Evolutionary conservation across 2,888 invertebrate species (phyloP).

Genomic region (Frankliniella intonsa): DNA sequence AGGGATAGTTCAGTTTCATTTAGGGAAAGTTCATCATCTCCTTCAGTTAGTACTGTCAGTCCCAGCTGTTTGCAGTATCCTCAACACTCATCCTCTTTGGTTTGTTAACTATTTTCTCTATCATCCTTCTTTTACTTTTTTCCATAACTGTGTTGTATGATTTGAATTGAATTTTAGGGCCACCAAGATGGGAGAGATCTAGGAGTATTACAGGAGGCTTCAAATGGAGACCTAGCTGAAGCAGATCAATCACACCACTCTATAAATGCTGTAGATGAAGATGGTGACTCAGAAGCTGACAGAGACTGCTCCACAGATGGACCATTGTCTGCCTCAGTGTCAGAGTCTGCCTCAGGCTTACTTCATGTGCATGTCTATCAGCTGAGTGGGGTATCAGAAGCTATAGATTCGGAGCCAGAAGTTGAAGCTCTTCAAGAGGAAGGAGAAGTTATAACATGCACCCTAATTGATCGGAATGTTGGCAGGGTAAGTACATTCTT

Average conservation of each 20-base stretch:
- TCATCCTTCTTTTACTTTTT: background rate
- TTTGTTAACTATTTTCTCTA: background rate
- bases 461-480: constrained; percentile 55
- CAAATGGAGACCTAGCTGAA: constrained; percentile 71
- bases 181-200: background rate
- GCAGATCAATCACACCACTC: constrained; percentile 67
- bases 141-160: background rate
- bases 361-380: constrained; percentile 4
- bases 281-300: constrained; percentile 13
- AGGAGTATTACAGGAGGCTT: constrained; percentile 21
- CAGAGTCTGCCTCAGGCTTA: background rate
- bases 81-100: background rate
- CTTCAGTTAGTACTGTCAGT: background rate
- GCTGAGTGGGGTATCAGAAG: background rate
- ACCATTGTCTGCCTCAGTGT: background rate
- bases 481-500: constrained; percentile 31
- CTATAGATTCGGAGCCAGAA: background rate
- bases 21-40: background rate
- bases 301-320: constrained; percentile 13
- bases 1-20: background rate
- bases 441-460: constrained; percentile 24
- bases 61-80: background rate
- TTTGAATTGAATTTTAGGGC: background rate
- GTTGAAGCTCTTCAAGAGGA: background rate
- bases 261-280: constrained; percentile 28